Conservation (phyloP, 1,140 invertebrate species). For the Phenacoccus solenopsis region DNA sequence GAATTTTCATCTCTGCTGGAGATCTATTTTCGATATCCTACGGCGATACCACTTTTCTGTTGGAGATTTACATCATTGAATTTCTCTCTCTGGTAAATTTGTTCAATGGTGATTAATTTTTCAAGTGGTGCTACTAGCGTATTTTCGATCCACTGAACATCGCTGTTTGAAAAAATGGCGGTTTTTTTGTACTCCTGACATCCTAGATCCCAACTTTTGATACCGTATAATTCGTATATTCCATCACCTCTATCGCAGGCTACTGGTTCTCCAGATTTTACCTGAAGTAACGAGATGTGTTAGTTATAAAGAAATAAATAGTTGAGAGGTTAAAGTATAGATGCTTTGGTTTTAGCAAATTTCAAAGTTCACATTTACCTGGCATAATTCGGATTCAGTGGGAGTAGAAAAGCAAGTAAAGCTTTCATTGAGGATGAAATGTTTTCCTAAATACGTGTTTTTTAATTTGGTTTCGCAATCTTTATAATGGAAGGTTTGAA, state of each 20-base stretch:
- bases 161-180: constrained; percentile 33
- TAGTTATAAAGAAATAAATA: no score
- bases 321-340: no score
- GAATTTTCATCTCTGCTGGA: not conserved
- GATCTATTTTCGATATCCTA: constrained; percentile 27
- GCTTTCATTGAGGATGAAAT: constrained; percentile 34
- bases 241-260: constrained; percentile 57
- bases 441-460: constrained; percentile 32
- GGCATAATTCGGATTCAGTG: constrained; percentile 35
- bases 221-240: constrained; percentile 52
- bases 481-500: constrained; percentile 45
- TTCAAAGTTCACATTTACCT: constrained; percentile 31
- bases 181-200: constrained; percentile 29
- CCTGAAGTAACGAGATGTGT: no score
- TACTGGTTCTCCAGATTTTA: constrained; percentile 61
- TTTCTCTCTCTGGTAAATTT: constrained; percentile 19
- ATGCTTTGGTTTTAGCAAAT: no score
- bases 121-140: constrained; percentile 25
- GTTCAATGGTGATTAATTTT: constrained; percentile 19
- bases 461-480: constrained; percentile 40
- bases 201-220: constrained; percentile 61
- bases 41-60: constrained; percentile 26
- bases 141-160: constrained; percentile 33
- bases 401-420: constrained; percentile 40
- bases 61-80: constrained; percentile 22